Percentiles rank a stretch among this genome's conserved stretches.
phyloP scores from a whole-genome alignment of 53 echinoderm and acorn worm genomes.

The Holothuria scabra region DNA sequence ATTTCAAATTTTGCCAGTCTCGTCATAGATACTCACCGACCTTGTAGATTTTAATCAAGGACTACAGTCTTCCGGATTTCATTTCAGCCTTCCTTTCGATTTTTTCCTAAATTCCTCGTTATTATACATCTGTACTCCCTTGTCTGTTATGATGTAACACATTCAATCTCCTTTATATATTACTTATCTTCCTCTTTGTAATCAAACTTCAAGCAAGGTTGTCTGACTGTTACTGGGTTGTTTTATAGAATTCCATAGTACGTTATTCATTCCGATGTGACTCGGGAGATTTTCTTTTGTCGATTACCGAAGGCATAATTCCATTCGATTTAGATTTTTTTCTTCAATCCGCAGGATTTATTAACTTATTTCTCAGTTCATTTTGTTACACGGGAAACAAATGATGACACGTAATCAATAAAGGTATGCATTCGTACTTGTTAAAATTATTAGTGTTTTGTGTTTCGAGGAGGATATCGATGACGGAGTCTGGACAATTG shows the following conservation, averaged over 20 bases:
- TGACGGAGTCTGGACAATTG: too few relatives aligned
- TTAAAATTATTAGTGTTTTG: background rate
- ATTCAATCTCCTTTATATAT: slow-evolving; percentile 3
- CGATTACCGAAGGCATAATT: background rate
- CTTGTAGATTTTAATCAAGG: too few relatives aligned
- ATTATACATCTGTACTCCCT: too few relatives aligned
- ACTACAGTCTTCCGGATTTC: too few relatives aligned
- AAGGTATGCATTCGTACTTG: too few relatives aligned
- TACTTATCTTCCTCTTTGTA: background rate
- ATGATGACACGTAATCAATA: slow-evolving; percentile 34
- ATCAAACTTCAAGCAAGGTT: background rate
- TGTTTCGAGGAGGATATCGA: background rate
- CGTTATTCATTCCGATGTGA: slow-evolving; percentile 28
- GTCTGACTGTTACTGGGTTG: slow-evolving; percentile 16
- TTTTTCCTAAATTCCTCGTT: too few relatives aligned
- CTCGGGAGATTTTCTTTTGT: background rate
- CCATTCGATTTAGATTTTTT: slow-evolving; percentile 3
- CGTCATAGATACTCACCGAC: too few relatives aligned
- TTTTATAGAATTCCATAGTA: background rate
- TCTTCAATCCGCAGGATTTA: background rate
- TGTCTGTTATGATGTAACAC: background rate
- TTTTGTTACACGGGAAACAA: slow-evolving; percentile 18
- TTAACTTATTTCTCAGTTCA: background rate
- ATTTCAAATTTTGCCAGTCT: too few relatives aligned
- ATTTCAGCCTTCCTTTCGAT: too few relatives aligned